Evolutionary conservation across 2,113 vertebrate species (phyloP).

Genomic region (Sisor rabdophorus): DNA sequence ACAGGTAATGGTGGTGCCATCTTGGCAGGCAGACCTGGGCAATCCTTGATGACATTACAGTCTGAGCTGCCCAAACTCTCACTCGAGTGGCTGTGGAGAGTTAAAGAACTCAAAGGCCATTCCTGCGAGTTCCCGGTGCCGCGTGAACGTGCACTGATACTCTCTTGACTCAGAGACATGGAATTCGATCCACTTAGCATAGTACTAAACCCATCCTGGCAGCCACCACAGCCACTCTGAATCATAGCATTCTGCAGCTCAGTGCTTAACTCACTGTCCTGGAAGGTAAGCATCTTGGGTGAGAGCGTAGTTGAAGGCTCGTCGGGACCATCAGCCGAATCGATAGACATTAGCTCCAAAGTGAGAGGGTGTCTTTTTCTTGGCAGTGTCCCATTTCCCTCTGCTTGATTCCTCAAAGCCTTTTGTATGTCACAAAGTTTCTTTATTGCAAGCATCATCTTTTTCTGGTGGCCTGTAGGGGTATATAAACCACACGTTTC

Average conservation of each 20-base stretch:
- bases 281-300: conserved; percentile 84
- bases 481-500: conserved; percentile 42
- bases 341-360: conserved; percentile 82
- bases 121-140: conserved; percentile 88
- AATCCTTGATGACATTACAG: conserved; percentile 64
- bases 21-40: conserved; percentile 35
- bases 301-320: conserved; percentile 76
- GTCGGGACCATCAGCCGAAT: conserved; percentile 71
- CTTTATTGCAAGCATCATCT: conserved; percentile 93
- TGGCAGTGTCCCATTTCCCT: conserved; percentile 68
- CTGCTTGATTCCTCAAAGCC: conserved; percentile 74
- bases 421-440: conserved; percentile 85
- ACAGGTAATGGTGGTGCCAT: conserved; percentile 19
- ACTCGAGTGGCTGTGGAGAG: conserved; percentile 63
- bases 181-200: conserved; percentile 66
- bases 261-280: conserved; percentile 85
- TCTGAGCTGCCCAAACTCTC: conserved; percentile 69
- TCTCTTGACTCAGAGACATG: conserved; percentile 86
- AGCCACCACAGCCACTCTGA: conserved; percentile 59
- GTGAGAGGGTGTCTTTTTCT: conserved; percentile 68
- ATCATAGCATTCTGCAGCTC: conserved; percentile 91
- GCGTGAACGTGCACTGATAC: conserved; percentile 80
- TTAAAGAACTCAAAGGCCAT: conserved; percentile 53
- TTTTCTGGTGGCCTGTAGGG: conserved; percentile 91
- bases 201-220: conserved; percentile 64